Evolutionary conservation across 2,113 vertebrate species (phyloP), one percentile per base, ranked within the genome.

Genomic region (Phylloscopus trochilus): DNA sequence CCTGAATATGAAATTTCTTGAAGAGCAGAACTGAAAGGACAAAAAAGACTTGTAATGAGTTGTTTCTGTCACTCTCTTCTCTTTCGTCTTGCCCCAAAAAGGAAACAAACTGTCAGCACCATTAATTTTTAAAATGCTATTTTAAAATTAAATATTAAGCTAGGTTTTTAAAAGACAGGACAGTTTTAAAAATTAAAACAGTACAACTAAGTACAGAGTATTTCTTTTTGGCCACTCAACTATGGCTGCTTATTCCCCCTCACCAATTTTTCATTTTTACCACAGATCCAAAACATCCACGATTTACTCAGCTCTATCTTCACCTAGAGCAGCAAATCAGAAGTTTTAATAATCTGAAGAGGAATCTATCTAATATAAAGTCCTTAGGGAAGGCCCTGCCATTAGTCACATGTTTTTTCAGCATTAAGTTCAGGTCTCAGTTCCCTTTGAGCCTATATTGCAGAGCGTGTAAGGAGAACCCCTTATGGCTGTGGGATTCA

Each of bases 111-210:
- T 87, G 76, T 93, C 95, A 97, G 92, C 64, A 83, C 47, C 64
- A 92, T 92, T 91, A 89, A 87, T 87, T 87, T 95, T 92, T 96
- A 56, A 97, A 90, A 78, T 47, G 11, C 28, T 69, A 84, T 93
- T 92, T 93, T 92, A 56, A 92, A 91, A 94, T 93, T 83, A 93
- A 97, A 92, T 83, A 97, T 89, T 92, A 73, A 95, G 33, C 12
- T 87, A 39, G 9, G 9, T 72, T 94, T 93, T 75, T 67, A 91
- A 74, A 62, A 89, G 80, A 84, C 53, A 51, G 51, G 39, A 51
- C 13, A 59, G 37, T 49, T 94, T 95, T 95, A 93, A 96, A 95
- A 92, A 92, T 85, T 90, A 80, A 93, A 93, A 75, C 46, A 23
- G 31, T 49, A 78, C 28, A 90, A 80, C 22, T 35, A 47, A 87